Conservation (phyloP, 2,888 invertebrate species). For the Epinotia brunnichana region DNA sequence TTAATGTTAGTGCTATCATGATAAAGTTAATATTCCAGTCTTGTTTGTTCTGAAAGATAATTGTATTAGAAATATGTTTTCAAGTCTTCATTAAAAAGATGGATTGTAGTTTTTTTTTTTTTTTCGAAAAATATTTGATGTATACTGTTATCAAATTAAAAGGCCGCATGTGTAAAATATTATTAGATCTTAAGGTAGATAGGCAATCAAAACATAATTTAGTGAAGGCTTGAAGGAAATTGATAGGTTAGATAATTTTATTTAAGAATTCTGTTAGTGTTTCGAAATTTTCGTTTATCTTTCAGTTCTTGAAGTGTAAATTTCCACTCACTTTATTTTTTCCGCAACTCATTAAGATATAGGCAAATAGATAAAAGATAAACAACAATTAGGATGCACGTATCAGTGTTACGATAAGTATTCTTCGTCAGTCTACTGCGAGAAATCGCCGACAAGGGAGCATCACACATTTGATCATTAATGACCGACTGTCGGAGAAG, state of each 20-base stretch:
- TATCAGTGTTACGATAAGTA: not conserved
- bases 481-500: not conserved
- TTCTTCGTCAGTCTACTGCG: not conserved
- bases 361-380: not conserved
- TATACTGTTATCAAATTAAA: not conserved
- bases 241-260: conserved; percentile 4
- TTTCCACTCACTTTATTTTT: not conserved
- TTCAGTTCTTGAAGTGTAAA: not conserved
- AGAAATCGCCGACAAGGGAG: not conserved
- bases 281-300: not conserved
- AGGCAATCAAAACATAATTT: not conserved
- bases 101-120: not conserved
- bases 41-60: conserved; percentile 26
- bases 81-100: conserved; percentile 16
- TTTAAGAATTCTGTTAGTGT: conserved; percentile 1
- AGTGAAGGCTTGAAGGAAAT: conserved; percentile 10
- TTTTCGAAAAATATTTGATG: not conserved
- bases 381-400: conserved; percentile 5
- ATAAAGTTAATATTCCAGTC: conserved; percentile 14
- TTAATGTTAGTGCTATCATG: conserved; percentile 19
- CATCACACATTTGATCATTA: not conserved
- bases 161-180: not conserved
- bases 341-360: not conserved
- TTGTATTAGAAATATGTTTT: conserved; percentile 13
- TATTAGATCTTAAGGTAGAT: not conserved